Conservation (phyloP, 2,113 vertebrate species). For the Carollia perspicillata region DNA sequence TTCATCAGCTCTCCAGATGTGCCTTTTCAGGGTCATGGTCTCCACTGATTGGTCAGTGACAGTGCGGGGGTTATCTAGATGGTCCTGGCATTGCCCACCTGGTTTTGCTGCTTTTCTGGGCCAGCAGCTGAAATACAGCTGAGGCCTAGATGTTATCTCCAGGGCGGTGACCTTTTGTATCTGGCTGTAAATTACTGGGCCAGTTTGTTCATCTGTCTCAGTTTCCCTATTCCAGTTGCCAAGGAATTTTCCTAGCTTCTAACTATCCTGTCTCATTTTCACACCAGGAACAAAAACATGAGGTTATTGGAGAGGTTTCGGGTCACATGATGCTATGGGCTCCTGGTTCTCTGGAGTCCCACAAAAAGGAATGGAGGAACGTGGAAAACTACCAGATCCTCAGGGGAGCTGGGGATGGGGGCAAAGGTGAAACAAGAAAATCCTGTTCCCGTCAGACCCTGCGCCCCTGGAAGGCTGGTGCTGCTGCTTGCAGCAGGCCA, state of each 20-base stretch:
- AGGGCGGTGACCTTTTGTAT: too few relatives aligned
- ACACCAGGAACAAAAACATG: not conserved
- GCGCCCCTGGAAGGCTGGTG: not conserved
- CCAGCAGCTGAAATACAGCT: too few relatives aligned
- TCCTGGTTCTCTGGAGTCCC: not conserved
- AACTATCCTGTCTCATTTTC: not conserved
- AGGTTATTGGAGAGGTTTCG: not conserved
- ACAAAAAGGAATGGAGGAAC: not conserved
- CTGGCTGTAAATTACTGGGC: too few relatives aligned
- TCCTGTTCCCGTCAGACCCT: not conserved
- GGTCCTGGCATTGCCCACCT: too few relatives aligned
- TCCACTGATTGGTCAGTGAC: too few relatives aligned
- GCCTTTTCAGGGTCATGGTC: too few relatives aligned
- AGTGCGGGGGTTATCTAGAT: too few relatives aligned
- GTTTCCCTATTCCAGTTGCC: too few relatives aligned
- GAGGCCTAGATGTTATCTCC: too few relatives aligned
- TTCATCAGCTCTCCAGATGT: too few relatives aligned
- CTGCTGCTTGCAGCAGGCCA: not conserved
- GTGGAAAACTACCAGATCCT: not conserved
- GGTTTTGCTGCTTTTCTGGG: too few relatives aligned
- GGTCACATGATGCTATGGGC: not conserved
- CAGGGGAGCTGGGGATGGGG: not conserved
- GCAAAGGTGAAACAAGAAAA: not conserved
- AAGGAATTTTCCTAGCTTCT: not conserved
- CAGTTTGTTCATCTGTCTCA: too few relatives aligned